Evolutionary conservation across 2,888 invertebrate species (phyloP).

Genomic region (Amblyjoppa proteus): DNA sequence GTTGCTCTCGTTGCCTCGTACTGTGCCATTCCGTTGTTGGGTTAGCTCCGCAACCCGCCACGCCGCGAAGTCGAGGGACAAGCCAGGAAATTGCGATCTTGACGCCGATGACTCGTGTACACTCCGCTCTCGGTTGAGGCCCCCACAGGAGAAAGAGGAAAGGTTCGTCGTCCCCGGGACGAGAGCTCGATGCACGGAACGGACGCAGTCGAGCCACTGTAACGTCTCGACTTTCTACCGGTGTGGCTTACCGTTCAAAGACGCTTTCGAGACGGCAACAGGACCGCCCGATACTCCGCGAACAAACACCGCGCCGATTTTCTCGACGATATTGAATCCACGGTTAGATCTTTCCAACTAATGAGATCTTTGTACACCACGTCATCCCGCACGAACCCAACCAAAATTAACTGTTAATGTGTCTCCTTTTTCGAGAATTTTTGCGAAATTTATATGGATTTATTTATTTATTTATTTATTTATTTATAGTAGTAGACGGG

Average conservation of each 20-base stretch:
- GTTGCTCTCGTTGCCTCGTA: not conserved
- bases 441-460: no score
- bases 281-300: not conserved
- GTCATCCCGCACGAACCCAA: no score
- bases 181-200: conserved; percentile 5
- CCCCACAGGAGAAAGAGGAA: conserved; percentile 18
- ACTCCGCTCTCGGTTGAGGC: conserved; percentile 19
- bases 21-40: conserved; percentile 29
- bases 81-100: conserved; percentile 64
- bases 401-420: no score
- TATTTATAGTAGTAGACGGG: no score
- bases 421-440: no score
- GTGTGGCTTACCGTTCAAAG: conserved; percentile 9
- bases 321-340: conserved; percentile 1
- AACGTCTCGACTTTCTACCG: conserved; percentile 7
- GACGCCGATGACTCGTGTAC: conserved; percentile 35
- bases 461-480: no score
- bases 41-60: not conserved
- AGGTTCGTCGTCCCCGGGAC: conserved; percentile 5
- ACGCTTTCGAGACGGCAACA: not conserved
- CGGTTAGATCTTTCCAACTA: not conserved
- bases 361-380: not conserved
- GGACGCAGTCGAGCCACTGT: not conserved
- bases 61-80: conserved; percentile 36
- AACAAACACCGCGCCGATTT: not conserved